These are phyloP conservation scores for Boleophthalmus pectinirostris DNA, from an alignment of 2,113 vertebrate genomes.

Conservation along the genomic window DNA sequence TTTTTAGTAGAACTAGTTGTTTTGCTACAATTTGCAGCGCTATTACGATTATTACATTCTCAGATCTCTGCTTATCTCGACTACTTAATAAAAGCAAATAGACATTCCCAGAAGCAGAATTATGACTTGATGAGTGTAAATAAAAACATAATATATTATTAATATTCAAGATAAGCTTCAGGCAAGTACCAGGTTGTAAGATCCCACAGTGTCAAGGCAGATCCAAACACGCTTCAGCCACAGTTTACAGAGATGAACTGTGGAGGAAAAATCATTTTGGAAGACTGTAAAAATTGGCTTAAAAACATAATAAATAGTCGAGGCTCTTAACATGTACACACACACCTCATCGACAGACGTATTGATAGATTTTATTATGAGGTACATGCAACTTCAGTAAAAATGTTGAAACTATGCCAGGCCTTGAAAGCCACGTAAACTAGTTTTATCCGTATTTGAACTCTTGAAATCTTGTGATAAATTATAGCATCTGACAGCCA, in stretches of 20 bases:
- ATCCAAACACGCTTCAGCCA: constrained; percentile 18
- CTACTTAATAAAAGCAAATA: not conserved
- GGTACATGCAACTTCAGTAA: not conserved
- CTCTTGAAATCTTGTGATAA: too few species aligned
- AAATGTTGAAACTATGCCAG: not conserved
- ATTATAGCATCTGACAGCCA: too few species aligned
- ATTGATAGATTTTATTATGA: not conserved
- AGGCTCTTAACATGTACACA: not conserved
- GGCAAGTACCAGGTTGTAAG: constrained; percentile 11
- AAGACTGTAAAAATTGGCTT: not conserved
- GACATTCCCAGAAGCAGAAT: not conserved
- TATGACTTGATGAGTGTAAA: not conserved
- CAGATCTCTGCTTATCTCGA: not conserved
- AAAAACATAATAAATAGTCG: not conserved
- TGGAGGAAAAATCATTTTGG: not conserved
- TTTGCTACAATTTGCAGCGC: too few species aligned
- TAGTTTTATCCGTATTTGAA: too few species aligned
- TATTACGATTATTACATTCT: too few species aligned
- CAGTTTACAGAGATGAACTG: not conserved
- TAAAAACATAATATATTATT: not conserved
- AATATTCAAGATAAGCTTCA: not conserved
- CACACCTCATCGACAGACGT: not conserved
- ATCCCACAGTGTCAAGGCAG: constrained; percentile 12
- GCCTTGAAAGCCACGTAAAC: not conserved
- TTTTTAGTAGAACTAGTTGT: too few species aligned